These are phyloP conservation scores for Actinopyga echinites DNA, from an alignment of 53 echinoderm and acorn worm genomes.

Conservation along the genomic window DNA sequence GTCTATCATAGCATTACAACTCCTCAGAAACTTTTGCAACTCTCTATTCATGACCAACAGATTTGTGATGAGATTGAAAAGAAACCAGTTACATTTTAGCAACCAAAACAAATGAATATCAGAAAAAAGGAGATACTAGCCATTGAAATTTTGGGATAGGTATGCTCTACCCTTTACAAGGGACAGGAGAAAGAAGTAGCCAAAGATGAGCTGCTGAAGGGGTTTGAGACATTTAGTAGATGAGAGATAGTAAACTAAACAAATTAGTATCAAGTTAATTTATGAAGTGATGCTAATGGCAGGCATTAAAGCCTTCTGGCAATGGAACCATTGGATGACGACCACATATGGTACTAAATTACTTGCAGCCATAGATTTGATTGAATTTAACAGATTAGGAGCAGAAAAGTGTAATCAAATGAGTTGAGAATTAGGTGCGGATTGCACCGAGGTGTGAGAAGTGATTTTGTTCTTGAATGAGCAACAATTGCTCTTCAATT, in stretches of 20 bases:
- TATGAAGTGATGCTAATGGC: slow-evolving; percentile 31
- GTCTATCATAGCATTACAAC: too few relatives aligned
- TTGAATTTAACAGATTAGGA: slow-evolving; percentile 43
- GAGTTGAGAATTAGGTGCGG: slow-evolving; percentile 38
- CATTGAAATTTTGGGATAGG: too few relatives aligned
- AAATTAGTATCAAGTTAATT: slow-evolving; percentile 43
- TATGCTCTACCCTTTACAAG: too few relatives aligned
- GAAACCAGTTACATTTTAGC: too few relatives aligned
- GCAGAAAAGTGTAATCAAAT: slow-evolving; percentile 38
- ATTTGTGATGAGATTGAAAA: too few relatives aligned
- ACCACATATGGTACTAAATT: slow-evolving; percentile 38
- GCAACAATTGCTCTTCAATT: slow-evolving; percentile 39
- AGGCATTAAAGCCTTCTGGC: neutral
- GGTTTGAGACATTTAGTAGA: slow-evolving; percentile 11
- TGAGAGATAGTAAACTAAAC: slow-evolving; percentile 10
- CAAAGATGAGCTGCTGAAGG: neutral
- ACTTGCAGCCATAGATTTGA: slow-evolving; percentile 18
- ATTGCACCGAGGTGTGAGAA: slow-evolving; percentile 36
- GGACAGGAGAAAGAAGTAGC: too few relatives aligned
- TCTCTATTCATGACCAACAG: too few relatives aligned
- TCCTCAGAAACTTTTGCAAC: too few relatives aligned
- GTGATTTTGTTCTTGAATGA: slow-evolving; percentile 39
- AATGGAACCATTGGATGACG: slow-evolving; percentile 4
- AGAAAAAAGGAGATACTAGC: too few relatives aligned
- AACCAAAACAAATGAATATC: too few relatives aligned